Base-by-base conservation (phyloP, 2,797 vertebrate species). In the Numenius phaeopus region DNA sequence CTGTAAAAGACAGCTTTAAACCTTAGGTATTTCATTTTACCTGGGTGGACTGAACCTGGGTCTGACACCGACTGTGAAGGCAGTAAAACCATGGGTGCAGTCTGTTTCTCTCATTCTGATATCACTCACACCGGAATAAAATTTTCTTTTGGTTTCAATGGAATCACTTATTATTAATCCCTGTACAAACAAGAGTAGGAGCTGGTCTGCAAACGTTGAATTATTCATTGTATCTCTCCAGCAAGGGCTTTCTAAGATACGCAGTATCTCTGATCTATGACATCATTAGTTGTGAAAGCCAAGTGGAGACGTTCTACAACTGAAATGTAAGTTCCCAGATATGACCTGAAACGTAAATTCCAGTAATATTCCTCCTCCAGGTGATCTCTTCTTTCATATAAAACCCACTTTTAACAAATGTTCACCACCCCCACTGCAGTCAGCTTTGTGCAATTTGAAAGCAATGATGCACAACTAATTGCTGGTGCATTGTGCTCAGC, bases 381-480 rank as follows among this genome's bases (percentile, higher is more conserved):
- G 46, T 94, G 90, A 97, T 96, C 81, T 94, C 93, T 94, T 50
- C 58, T 93, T 93, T 94, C 83, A 78, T 58, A 73, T 44, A 85
- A 92, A 92, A 61, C 54, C 57, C 59, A 11, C 27, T 66, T 66
- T 54, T 82, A 88, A 89, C 69, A 82, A 96, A 78, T 65, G 72
- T 55, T 86, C 77, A 9, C 76, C 61, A 27, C 73, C 71, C 79
- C 93, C 79, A 70, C 90, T 87, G 61, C 66, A 90, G 71, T 62
- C 91, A 87, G 69, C 65, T 90, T 71, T 75, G 92, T 94, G 83
- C 87, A 88, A 73, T 97, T 89, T 84, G 67, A 95, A 97, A 93
- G 96, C 95, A 97, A 8, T 13, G 90, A 95, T 96, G 97, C 95
- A 96, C 89, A 85, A 42, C 95, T 96, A 96, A 97, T 95, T 95